phyloP scores from a whole-genome alignment of 2,888 invertebrate species.

The Anodontia alba region DNA sequence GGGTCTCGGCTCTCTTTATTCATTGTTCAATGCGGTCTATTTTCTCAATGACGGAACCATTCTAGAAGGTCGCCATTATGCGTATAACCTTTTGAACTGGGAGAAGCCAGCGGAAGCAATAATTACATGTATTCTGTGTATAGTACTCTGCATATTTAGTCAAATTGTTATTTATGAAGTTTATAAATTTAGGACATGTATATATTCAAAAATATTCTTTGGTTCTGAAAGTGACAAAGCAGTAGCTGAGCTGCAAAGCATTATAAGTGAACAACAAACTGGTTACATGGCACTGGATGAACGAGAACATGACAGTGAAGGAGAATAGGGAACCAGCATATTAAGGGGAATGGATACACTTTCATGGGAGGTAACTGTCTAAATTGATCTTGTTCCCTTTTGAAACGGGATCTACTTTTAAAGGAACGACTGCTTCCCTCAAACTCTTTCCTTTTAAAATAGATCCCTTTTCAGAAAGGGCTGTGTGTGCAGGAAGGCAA shows the following conservation, averaged over 20 bases:
- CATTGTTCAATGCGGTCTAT: constrained; percentile 81
- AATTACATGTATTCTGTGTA: constrained; percentile 77
- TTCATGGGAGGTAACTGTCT: no score
- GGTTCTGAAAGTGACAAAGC: constrained; percentile 51
- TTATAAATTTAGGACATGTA: constrained; percentile 66
- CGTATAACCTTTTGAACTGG: constrained; percentile 82
- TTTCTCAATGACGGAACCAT: constrained; percentile 80
- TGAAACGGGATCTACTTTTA: no score
- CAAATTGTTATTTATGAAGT: constrained; percentile 73
- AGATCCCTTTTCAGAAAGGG: no score
- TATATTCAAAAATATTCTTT: constrained; percentile 67
- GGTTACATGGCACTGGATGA: constrained; percentile 64
- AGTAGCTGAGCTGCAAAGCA: constrained; percentile 73
- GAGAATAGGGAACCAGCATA: no score
- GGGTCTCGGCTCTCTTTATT: constrained; percentile 77
- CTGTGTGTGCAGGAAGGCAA: no score
- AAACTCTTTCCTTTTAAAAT: no score
- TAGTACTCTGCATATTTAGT: constrained; percentile 70
- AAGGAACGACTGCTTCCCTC: no score
- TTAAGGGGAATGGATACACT: no score
- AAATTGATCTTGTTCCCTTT: no score
- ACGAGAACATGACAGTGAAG: background rate
- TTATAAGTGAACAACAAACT: constrained; percentile 48
- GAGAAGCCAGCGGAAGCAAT: constrained; percentile 77
- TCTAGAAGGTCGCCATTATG: constrained; percentile 76